A percentile compares a stretch with the other conserved stretches of the same genome.
phyloP scores from a whole-genome alignment of 2,888 invertebrate species.

The Philereme transversata region DNA sequence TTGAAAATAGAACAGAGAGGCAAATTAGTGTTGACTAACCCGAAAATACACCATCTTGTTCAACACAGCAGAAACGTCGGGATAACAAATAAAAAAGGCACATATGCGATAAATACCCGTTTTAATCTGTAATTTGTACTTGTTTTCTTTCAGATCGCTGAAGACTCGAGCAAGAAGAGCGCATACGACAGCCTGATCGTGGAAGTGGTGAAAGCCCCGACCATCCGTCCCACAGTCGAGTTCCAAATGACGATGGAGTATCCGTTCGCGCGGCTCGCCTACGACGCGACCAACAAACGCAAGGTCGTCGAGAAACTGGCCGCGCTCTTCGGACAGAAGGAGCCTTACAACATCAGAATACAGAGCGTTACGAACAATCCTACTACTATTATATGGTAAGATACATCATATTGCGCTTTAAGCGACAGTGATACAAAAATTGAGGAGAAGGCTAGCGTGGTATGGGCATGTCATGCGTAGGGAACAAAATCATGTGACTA shows the following conservation, averaged over 20 bases:
- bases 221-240: constrained; percentile 88
- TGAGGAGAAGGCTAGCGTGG: no score
- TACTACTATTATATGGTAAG: constrained; percentile 88
- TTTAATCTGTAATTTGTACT: neutral
- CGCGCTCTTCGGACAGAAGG: constrained; percentile 89
- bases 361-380: constrained; percentile 87
- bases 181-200: constrained; percentile 92
- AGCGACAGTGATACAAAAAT: no score
- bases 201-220: constrained; percentile 86
- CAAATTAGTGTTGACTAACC: no score
- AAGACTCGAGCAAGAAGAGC: constrained; percentile 88
- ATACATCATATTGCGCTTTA: constrained; percentile 19
- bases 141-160: constrained; percentile 81
- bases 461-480: no score
- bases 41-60: no score
- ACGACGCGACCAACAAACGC: constrained; percentile 89
- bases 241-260: constrained; percentile 92
- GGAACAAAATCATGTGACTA: no score
- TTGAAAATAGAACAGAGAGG: no score
- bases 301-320: constrained; percentile 92
- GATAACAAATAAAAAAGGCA: no score
- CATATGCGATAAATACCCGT: no score
- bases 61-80: no score
- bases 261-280: constrained; percentile 87
- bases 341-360: constrained; percentile 89